Percentiles rank a stretch among this genome's conserved stretches.
These are phyloP conservation scores for Cygnus buccinator DNA, from an alignment of 2,113 vertebrate species.

Conservation along the genomic window DNA sequence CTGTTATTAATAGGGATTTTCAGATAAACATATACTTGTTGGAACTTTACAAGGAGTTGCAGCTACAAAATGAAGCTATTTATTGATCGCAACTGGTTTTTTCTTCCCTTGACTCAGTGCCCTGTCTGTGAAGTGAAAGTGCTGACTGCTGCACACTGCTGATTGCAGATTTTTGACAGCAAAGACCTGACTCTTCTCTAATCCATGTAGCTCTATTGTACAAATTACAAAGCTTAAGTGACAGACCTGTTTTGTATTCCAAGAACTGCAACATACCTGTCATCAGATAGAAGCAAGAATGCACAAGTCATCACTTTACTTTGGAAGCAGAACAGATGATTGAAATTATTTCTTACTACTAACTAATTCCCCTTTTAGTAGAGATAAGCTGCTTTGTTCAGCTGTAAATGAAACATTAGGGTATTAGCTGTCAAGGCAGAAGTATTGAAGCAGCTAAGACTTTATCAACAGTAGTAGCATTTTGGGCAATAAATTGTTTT, in stretches of 20 bases:
- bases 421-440: slow-evolving; percentile 83
- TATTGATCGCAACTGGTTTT: slow-evolving; percentile 76
- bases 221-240: slow-evolving; percentile 77
- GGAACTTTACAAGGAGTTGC: slow-evolving; percentile 19
- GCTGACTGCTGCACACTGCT: slow-evolving; percentile 75
- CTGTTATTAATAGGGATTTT: neutral
- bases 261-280: slow-evolving; percentile 76
- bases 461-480: slow-evolving; percentile 82
- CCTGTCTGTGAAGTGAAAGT: slow-evolving; percentile 67
- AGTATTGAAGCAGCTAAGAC: slow-evolving; percentile 81
- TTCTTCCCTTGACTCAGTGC: slow-evolving; percentile 45
- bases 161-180: slow-evolving; percentile 77
- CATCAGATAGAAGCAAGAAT: slow-evolving; percentile 72
- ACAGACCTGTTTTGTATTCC: slow-evolving; percentile 77
- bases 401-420: slow-evolving; percentile 85
- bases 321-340: slow-evolving; percentile 77
- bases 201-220: slow-evolving; percentile 78
- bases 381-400: slow-evolving; percentile 83
- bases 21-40: neutral
- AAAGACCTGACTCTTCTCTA: slow-evolving; percentile 75
- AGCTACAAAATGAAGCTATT: slow-evolving; percentile 53
- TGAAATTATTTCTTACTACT: slow-evolving; percentile 82
- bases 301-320: slow-evolving; percentile 76
- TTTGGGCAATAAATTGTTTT: slow-evolving; percentile 84
- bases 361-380: slow-evolving; percentile 84